Conservation (phyloP, 2,888 invertebrate species). For the Apamea crenata region DNA sequence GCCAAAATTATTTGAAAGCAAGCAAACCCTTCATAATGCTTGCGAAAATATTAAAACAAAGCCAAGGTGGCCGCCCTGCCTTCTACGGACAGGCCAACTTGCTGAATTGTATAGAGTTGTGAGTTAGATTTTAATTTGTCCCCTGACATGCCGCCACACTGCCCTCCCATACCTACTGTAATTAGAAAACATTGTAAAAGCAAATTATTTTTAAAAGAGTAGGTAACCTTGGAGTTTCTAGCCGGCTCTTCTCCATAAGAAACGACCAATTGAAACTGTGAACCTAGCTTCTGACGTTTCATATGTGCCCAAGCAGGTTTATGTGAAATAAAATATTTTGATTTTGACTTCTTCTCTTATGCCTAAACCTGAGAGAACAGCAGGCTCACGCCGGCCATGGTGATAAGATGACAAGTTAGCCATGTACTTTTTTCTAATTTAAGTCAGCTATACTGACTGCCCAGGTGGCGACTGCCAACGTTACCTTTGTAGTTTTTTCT, state of each 20-base stretch:
- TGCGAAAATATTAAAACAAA: slow-evolving; percentile 91
- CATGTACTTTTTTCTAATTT: neutral
- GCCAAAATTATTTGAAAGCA: slow-evolving; percentile 90
- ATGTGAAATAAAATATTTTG: too few species aligned
- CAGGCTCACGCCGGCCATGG: neutral
- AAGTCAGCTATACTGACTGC: neutral
- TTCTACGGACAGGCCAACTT: slow-evolving; percentile 82
- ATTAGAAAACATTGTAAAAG: too few species aligned
- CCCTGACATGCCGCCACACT: neutral
- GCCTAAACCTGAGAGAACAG: neutral
- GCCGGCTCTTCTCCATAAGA: too few species aligned
- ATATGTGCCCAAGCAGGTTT: too few species aligned
- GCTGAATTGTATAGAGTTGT: slow-evolving; percentile 76
- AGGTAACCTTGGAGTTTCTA: too few species aligned
- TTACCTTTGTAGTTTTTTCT: neutral
- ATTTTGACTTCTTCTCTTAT: neutral
- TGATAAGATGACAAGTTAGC: neutral
- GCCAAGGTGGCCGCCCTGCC: slow-evolving; percentile 88
- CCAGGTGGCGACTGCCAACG: neutral
- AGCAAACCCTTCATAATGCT: slow-evolving; percentile 90
- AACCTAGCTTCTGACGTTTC: too few species aligned
- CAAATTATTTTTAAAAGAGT: too few species aligned
- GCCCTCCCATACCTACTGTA: too few species aligned
- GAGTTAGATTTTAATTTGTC: slow-evolving; percentile 16
- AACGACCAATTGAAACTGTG: too few species aligned